phyloP scores from a whole-genome alignment of 2,797 vertebrate genomes.

The Melanotaenia parkinsoni region DNA sequence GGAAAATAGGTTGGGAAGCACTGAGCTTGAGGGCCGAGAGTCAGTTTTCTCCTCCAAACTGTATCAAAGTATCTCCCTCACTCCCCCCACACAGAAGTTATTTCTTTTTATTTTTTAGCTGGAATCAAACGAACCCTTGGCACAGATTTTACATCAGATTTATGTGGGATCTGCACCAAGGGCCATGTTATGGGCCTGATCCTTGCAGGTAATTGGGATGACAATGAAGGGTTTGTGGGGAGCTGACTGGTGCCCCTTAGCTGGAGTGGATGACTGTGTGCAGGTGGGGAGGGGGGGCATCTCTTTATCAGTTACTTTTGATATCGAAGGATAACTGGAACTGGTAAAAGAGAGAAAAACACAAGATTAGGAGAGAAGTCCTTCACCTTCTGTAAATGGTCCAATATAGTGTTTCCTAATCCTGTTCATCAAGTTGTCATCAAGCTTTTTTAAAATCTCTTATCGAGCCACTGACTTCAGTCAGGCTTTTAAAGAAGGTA shows the following conservation, averaged over 20 bases:
- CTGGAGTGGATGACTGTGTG: slow-evolving; percentile 66
- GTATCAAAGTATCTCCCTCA: slow-evolving; percentile 31
- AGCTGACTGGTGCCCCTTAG: slow-evolving; percentile 62
- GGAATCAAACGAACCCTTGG: slow-evolving; percentile 33
- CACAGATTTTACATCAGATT: slow-evolving; percentile 47
- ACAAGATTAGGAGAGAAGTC: background rate
- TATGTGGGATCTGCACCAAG: slow-evolving; percentile 55
- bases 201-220: slow-evolving; percentile 32
- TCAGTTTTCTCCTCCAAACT: slow-evolving; percentile 25
- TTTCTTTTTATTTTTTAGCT: slow-evolving; percentile 18
- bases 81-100: slow-evolving; percentile 8
- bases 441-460: too few relatives aligned
- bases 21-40: slow-evolving; percentile 35
- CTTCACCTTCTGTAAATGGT: background rate
- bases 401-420: too few relatives aligned
- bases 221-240: slow-evolving; percentile 38
- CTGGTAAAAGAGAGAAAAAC: slow-evolving; percentile 70
- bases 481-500: too few relatives aligned
- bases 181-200: slow-evolving; percentile 31
- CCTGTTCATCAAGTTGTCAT: too few relatives aligned
- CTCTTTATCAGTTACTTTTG: slow-evolving; percentile 71
- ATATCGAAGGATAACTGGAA: slow-evolving; percentile 93
- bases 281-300: slow-evolving; percentile 45
- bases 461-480: background rate
- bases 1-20: too few relatives aligned